Conservation (phyloP, 1,140 invertebrate species). For the Drosophila tristis region DNA sequence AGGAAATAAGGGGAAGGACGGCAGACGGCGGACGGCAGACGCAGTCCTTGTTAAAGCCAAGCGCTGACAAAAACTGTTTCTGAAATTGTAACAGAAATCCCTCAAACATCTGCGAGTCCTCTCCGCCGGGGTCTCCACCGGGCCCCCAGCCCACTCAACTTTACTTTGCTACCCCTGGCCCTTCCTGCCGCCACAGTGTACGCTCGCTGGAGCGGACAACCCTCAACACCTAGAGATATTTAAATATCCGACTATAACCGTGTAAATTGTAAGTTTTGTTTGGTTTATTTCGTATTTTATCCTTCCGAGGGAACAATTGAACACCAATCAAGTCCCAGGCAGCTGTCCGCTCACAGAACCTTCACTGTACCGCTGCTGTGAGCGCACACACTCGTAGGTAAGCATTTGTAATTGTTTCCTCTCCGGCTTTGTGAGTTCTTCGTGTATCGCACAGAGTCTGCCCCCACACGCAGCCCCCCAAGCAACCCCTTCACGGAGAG, state of each 20-base stretch:
- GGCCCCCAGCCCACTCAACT: constrained; percentile 2
- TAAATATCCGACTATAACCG: too few relatives aligned
- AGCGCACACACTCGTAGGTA: constrained; percentile 9
- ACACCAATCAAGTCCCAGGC: too few relatives aligned
- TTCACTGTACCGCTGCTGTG: too few relatives aligned
- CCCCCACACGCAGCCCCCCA: constrained; percentile 12
- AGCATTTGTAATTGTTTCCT: constrained; percentile 74
- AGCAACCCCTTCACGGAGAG: constrained; percentile 5
- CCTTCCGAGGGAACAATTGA: too few relatives aligned
- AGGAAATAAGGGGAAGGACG: constrained; percentile 58
- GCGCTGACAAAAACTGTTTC: constrained; percentile 11
- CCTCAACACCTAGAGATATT: too few relatives aligned
- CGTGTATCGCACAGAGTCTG: constrained; percentile 69
- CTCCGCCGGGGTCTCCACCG: neutral
- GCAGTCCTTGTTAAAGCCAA: constrained; percentile 64
- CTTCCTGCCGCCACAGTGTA: constrained; percentile 7
- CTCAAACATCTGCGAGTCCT: constrained; percentile 70
- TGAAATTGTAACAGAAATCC: constrained; percentile 77
- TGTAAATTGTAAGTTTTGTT: too few relatives aligned
- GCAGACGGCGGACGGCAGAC: constrained; percentile 28
- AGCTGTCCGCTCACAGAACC: too few relatives aligned
- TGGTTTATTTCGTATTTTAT: too few relatives aligned
- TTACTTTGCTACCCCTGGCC: neutral
- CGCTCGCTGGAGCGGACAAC: too few relatives aligned
- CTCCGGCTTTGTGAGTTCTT: constrained; percentile 72